Conservation (phyloP, 2,113 vertebrate genomes). For the Coracopsis vasa region DNA sequence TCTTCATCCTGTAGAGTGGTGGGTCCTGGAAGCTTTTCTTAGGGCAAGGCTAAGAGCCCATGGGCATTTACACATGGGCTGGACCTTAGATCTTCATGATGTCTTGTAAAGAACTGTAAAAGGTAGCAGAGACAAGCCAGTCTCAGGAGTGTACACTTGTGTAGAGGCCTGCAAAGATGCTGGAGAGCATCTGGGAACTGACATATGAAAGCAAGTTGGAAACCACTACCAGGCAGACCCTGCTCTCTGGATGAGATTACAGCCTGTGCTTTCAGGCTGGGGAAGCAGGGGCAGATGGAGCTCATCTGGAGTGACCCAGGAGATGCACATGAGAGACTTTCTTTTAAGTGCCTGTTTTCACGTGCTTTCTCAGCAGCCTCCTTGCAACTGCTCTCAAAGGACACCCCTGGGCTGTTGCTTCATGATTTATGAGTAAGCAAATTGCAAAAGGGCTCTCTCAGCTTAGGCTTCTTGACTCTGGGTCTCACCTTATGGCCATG, state of each 20-base stretch:
- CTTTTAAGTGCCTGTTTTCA: background rate
- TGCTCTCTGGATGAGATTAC: background rate
- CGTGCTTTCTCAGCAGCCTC: background rate
- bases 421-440: background rate
- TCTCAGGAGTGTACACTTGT: rapidly evolving
- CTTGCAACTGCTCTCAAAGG: background rate
- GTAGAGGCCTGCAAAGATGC: background rate
- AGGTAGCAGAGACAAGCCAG: background rate
- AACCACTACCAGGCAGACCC: background rate
- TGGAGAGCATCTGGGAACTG: background rate
- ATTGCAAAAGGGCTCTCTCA: background rate
- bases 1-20: background rate
- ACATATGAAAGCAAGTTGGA: background rate
- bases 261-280: rapidly evolving
- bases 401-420: background rate
- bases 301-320: background rate
- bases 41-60: background rate
- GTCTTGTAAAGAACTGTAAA: background rate
- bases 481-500: rapidly evolving
- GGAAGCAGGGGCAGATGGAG: background rate
- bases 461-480: background rate
- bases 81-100: background rate
- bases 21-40: background rate
- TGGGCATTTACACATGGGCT: background rate
- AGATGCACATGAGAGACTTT: background rate